phyloP scores from a whole-genome alignment of 2,888 invertebrate species.

The Nebria salina region DNA sequence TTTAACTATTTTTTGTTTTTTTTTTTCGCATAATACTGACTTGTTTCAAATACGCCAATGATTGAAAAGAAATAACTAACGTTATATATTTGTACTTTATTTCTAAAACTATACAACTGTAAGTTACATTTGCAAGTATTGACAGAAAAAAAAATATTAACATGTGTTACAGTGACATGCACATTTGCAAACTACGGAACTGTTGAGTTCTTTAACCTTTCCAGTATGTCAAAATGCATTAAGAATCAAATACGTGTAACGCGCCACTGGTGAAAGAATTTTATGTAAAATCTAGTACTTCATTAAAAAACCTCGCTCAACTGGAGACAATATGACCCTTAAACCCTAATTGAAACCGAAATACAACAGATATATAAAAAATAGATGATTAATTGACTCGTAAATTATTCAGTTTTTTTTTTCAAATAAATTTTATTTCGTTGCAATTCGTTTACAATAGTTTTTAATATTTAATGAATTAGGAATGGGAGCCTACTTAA shows the following conservation, averaged over 20 bases:
- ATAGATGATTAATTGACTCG: background rate
- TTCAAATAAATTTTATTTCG: background rate
- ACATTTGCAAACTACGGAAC: background rate
- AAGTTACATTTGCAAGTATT: too few species aligned
- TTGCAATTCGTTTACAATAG: background rate
- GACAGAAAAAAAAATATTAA: background rate
- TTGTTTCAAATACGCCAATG: too few species aligned
- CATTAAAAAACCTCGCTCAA: conserved; percentile 2
- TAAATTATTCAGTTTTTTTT: background rate
- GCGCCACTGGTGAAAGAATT: conserved; percentile 5
- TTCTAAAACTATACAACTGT: too few species aligned
- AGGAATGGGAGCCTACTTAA: background rate
- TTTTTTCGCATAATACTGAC: too few species aligned
- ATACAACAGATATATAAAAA: background rate
- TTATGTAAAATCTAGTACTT: background rate
- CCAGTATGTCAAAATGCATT: conserved; percentile 13
- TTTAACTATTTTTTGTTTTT: background rate
- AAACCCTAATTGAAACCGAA: background rate
- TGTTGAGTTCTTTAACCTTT: conserved; percentile 4
- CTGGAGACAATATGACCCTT: background rate
- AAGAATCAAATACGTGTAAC: conserved; percentile 7
- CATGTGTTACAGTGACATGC: background rate
- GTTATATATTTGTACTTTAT: too few species aligned
- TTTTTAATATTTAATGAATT: conserved; percentile 11
- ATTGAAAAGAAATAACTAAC: too few species aligned